A percentile compares a stretch with the other conserved stretches of the same genome.
phyloP scores from a whole-genome alignment of 2,888 invertebrate species.

The Pyrrhia umbra region DNA sequence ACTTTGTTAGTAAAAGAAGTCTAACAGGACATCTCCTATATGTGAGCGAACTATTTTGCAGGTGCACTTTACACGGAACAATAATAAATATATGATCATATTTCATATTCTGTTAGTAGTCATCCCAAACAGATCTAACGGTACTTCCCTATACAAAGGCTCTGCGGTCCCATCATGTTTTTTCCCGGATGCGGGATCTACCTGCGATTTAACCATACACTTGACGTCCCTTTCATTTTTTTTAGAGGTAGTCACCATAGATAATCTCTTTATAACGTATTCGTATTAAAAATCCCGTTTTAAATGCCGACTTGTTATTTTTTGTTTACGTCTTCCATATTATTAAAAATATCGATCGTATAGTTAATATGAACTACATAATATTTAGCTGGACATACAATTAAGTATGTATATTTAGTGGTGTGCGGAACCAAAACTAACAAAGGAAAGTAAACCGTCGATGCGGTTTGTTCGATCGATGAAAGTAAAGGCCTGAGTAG shows the following conservation, averaged over 20 bases:
- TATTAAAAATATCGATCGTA: constrained; percentile 18
- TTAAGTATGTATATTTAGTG: constrained; percentile 60
- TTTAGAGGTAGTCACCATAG: constrained; percentile 70
- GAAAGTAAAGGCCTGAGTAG: constrained; percentile 89
- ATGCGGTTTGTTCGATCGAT: constrained; percentile 87
- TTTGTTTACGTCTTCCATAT: background rate
- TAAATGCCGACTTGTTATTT: constrained; percentile 11
- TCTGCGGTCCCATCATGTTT: constrained; percentile 73
- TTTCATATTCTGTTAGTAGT: constrained; percentile 75
- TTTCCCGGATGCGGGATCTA: constrained; percentile 72
- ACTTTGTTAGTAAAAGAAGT: constrained; percentile 24
- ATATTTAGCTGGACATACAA: constrained; percentile 31
- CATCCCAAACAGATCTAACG: constrained; percentile 81
- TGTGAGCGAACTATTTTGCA: constrained; percentile 61
- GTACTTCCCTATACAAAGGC: constrained; percentile 78
- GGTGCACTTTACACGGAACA: constrained; percentile 62
- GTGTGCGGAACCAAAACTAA: constrained; percentile 80
- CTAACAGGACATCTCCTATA: constrained; percentile 53
- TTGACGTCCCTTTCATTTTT: constrained; percentile 79
- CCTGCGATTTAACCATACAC: constrained; percentile 84
- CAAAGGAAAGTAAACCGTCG: constrained; percentile 89
- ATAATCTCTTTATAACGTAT: constrained; percentile 77
- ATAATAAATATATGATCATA: constrained; percentile 70
- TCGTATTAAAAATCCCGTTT: constrained; percentile 56
- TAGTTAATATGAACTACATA: constrained; percentile 22